phyloP scores from a whole-genome alignment of 2,888 invertebrate genomes.

The Netelia virgata region DNA sequence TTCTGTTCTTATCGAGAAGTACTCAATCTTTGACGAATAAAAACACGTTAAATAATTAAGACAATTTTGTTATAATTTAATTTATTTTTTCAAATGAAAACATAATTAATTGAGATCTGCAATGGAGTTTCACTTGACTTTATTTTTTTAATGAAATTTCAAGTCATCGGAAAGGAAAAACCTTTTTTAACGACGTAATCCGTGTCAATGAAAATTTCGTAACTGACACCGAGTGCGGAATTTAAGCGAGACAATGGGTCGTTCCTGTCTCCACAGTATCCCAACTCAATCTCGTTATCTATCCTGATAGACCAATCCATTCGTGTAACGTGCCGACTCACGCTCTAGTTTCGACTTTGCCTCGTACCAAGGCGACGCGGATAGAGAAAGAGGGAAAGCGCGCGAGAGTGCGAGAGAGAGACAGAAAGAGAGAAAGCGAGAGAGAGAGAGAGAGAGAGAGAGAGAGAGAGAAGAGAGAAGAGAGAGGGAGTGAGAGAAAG shows the following conservation, averaged over 20 bases:
- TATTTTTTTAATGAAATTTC: too few species aligned
- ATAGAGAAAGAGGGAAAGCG: not conserved
- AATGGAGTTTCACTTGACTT: too few species aligned
- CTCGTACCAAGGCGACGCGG: conserved; percentile 41
- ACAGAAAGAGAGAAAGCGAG: conserved; percentile 25
- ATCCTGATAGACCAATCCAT: conserved; percentile 61
- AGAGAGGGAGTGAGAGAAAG: not conserved
- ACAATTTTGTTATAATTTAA: too few species aligned
- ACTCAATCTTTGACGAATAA: too few species aligned
- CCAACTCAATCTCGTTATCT: conserved; percentile 57
- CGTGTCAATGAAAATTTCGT: conserved; percentile 5
- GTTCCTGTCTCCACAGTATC: conserved; percentile 36
- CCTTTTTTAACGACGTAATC: not conserved
- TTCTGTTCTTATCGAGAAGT: too few species aligned
- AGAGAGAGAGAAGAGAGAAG: not conserved
- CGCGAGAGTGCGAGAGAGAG: not conserved
- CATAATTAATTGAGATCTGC: too few species aligned
- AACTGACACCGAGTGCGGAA: conserved; percentile 24
- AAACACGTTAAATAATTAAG: too few species aligned
- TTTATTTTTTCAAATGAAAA: too few species aligned
- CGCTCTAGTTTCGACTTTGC: conserved; percentile 61
- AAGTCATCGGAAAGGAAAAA: too few species aligned
- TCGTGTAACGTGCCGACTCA: conserved; percentile 49
- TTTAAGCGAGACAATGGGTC: conserved; percentile 46
- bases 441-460: not conserved